A percentile compares a stretch with the other conserved stretches of the same genome.
phyloP scores from a whole-genome alignment of 2,113 vertebrate genomes.

The Oryzias melastigma region DNA sequence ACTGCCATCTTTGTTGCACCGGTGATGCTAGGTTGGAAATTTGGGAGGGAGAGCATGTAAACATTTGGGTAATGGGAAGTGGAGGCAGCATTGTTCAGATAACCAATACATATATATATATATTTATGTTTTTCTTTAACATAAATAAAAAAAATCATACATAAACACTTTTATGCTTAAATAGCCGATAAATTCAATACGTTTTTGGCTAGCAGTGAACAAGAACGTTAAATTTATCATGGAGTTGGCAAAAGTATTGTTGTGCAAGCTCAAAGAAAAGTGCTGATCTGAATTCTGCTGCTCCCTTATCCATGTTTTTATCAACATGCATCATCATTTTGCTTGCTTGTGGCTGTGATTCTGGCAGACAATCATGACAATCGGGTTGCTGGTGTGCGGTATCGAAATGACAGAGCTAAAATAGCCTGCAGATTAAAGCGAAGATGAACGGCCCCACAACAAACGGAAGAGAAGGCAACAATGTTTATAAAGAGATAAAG shows the following conservation, averaged over 20 bases:
- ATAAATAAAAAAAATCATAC: too few species aligned
- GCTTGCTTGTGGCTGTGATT: constrained; percentile 5
- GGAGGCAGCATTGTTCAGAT: too few species aligned
- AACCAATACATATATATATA: too few species aligned
- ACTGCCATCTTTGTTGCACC: too few species aligned
- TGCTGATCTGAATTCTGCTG: constrained; percentile 16
- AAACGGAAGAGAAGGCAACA: constrained; percentile 45
- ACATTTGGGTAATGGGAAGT: too few species aligned
- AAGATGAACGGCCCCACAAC: constrained; percentile 26
- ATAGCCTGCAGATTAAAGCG: constrained; percentile 33
- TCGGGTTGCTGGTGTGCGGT: constrained; percentile 10
- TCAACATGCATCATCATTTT: constrained; percentile 13
- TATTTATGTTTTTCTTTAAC: too few species aligned
- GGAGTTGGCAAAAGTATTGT: constrained; percentile 1
- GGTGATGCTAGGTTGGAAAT: too few species aligned
- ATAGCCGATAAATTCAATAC: background rate
- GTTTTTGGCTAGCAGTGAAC: too few species aligned
- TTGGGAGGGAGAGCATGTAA: too few species aligned
- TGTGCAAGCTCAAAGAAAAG: constrained; percentile 5
- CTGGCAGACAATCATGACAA: constrained; percentile 6
- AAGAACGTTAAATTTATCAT: constrained; percentile 2
- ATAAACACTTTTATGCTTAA: background rate
- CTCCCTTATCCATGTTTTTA: constrained; percentile 2
- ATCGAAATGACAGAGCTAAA: constrained; percentile 33
- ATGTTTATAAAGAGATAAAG: constrained; percentile 25